phyloP scores from a whole-genome alignment of 2,113 vertebrate genomes.

The Lamprotornis superbus region DNA sequence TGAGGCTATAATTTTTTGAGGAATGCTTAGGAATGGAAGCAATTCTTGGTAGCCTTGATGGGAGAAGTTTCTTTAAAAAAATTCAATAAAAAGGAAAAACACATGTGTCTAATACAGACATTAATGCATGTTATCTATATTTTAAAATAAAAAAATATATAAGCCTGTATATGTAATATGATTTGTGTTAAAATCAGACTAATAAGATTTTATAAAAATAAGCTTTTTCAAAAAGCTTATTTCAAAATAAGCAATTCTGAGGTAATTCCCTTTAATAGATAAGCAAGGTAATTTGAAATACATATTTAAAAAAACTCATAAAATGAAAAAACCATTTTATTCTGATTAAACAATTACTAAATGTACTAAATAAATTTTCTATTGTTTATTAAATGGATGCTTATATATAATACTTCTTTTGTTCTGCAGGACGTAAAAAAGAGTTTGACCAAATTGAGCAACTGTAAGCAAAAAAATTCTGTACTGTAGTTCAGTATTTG shows the following conservation, averaged over 20 bases:
- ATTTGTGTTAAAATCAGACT: background rate
- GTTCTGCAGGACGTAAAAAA: constrained; percentile 64
- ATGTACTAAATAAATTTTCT: background rate
- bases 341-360: background rate
- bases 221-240: background rate
- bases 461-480: constrained; percentile 75
- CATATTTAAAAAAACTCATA: background rate
- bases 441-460: constrained; percentile 75
- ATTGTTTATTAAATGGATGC: background rate
- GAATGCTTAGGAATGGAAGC: background rate
- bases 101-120: fast-evolving
- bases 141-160: background rate
- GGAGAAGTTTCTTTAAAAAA: background rate
- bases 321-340: background rate
- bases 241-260: background rate
- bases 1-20: background rate
- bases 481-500: background rate
- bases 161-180: background rate
- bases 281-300: background rate
- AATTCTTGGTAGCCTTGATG: background rate
- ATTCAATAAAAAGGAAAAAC: background rate
- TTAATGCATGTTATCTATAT: background rate
- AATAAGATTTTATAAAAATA: background rate
- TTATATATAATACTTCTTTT: background rate
- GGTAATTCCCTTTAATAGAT: background rate